phyloP scores from a whole-genome alignment of 2,888 invertebrate genomes.

The Hartigia nigra region DNA sequence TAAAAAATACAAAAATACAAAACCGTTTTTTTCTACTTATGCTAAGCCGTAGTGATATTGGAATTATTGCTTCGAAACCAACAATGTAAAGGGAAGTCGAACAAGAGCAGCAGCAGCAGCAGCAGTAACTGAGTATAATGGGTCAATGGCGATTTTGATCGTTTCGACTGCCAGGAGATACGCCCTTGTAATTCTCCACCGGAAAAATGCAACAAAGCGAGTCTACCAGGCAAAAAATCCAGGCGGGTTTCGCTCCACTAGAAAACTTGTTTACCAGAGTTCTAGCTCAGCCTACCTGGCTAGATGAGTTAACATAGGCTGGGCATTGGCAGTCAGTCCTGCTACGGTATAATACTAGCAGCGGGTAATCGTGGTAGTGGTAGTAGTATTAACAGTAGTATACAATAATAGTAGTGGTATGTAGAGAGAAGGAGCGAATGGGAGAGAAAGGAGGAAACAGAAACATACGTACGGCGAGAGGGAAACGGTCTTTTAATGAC shows the following conservation, averaged over 20 bases:
- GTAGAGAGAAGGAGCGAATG: background rate
- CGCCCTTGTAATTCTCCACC: slow-evolving; percentile 9
- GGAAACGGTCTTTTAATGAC: background rate
- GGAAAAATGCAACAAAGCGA: slow-evolving; percentile 38
- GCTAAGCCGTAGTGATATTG: background rate
- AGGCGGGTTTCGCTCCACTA: slow-evolving; percentile 21
- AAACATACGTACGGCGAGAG: background rate
- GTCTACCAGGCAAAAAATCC: slow-evolving; percentile 28
- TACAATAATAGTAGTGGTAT: background rate
- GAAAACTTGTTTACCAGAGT: slow-evolving; percentile 18
- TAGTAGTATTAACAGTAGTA: background rate
- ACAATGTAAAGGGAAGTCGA: slow-evolving; percentile 1
- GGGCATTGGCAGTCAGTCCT: background rate
- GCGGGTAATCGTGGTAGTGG: too few species aligned
- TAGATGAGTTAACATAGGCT: background rate
- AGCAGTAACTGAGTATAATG: slow-evolving; percentile 21
- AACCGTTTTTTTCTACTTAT: background rate
- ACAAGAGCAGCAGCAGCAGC: slow-evolving; percentile 18
- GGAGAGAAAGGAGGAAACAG: background rate
- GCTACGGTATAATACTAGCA: background rate
- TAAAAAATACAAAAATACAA: background rate
- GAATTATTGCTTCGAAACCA: background rate
- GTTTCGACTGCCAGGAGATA: slow-evolving; percentile 12
- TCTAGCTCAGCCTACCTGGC: background rate
- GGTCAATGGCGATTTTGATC: slow-evolving; percentile 15